phyloP scores from a whole-genome alignment of 2,888 invertebrate genomes.

The Hypomecis atomaria region DNA sequence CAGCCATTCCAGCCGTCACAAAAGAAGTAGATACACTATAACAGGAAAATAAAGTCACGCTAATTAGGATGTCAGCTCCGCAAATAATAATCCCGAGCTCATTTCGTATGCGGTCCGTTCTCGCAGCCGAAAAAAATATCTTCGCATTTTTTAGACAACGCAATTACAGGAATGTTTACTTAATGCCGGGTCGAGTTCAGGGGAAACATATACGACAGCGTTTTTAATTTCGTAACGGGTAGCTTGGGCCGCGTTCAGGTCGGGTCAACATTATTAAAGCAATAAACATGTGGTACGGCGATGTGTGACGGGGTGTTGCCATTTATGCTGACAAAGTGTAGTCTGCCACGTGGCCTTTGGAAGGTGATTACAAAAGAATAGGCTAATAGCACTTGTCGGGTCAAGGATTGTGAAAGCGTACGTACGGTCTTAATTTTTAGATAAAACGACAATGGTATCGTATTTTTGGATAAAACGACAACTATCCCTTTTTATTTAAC shows the following conservation, averaged over 20 bases:
- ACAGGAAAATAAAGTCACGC: constrained; percentile 69
- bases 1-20: not conserved
- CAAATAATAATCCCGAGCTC: constrained; percentile 79
- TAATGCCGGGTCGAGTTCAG: constrained; percentile 60
- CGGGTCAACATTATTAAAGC: constrained; percentile 46
- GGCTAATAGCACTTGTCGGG: not conserved
- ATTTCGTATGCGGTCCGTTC: constrained; percentile 74
- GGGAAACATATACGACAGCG: constrained; percentile 60
- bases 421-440: too few relatives aligned
- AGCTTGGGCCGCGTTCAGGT: constrained; percentile 41
- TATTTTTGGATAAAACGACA: too few relatives aligned
- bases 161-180: constrained; percentile 80
- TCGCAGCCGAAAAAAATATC: constrained; percentile 71
- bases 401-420: not conserved
- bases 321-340: constrained; percentile 29
- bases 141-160: constrained; percentile 73
- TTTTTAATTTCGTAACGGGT: constrained; percentile 57
- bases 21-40: constrained; percentile 42
- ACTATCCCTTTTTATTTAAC: too few relatives aligned
- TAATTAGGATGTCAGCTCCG: constrained; percentile 80
- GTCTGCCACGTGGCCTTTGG: constrained; percentile 17
- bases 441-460: too few relatives aligned
- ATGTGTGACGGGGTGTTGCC: constrained; percentile 38
- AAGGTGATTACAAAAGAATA: constrained; percentile 14
- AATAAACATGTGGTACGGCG: constrained; percentile 48